Evolutionary conservation across 2,888 invertebrate genomes (phyloP).

Genomic region (Amblyjoppa proteus): DNA sequence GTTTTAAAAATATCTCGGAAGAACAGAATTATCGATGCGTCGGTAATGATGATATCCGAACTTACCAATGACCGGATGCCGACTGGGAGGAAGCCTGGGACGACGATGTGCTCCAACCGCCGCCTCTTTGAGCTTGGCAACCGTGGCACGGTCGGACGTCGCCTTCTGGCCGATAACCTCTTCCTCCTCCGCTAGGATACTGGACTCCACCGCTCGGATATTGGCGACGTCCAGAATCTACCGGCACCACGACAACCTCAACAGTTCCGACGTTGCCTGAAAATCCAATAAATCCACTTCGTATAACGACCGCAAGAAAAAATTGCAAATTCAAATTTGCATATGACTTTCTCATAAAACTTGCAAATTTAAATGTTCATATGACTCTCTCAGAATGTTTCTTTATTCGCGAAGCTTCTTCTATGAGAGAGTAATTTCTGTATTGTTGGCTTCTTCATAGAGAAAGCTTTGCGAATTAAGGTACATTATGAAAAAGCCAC

Average conservation of each 20-base stretch:
- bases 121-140: conserved; percentile 56
- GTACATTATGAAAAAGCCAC: too few species aligned
- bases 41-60: background rate
- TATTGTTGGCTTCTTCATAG: too few species aligned
- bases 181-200: conserved; percentile 53
- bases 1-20: background rate
- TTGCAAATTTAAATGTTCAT: too few species aligned
- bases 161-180: conserved; percentile 48
- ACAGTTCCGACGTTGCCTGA: conserved; percentile 61
- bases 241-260: conserved; percentile 64
- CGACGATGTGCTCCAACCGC: conserved; percentile 71
- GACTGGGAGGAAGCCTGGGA: conserved; percentile 78
- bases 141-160: conserved; percentile 50
- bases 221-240: conserved; percentile 35
- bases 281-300: background rate
- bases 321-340: too few species aligned
- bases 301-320: background rate
- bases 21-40: background rate
- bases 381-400: too few species aligned
- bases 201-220: conserved; percentile 48
- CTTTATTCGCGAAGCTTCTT: too few species aligned
- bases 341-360: too few species aligned
- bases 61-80: conserved; percentile 73
- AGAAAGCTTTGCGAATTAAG: too few species aligned
- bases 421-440: too few species aligned